Percentiles rank a stretch among this genome's conserved stretches.
Evolutionary conservation across 2,113 vertebrate species (phyloP).

Genomic region (Heptranchias perlo): DNA sequence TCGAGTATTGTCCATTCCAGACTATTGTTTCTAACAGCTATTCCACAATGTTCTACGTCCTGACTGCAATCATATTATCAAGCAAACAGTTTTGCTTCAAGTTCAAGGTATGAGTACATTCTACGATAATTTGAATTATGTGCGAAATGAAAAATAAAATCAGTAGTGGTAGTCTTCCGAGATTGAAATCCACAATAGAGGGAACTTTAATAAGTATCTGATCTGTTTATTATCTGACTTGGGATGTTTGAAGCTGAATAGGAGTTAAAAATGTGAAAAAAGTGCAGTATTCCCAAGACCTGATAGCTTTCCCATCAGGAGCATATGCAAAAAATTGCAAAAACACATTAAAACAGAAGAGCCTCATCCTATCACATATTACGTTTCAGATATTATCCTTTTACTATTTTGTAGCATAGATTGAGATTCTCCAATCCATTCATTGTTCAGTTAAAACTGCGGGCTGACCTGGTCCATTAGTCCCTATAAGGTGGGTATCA

Average conservation of each 20-base stretch:
- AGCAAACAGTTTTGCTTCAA: not conserved
- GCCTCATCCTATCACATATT: not conserved
- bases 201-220: not conserved
- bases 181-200: not conserved
- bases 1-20: not conserved
- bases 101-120: not conserved
- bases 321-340: not conserved
- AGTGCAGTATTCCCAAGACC: not conserved
- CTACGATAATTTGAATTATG: not conserved
- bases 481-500: not conserved
- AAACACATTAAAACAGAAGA: not conserved
- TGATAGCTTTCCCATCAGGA: not conserved
- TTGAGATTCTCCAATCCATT: not conserved
- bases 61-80: not conserved
- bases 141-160: not conserved
- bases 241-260: not conserved
- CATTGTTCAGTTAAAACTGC: not conserved
- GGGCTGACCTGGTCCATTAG: not conserved
- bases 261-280: not conserved
- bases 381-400: not conserved
- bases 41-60: not conserved
- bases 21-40: not conserved
- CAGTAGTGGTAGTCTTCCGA: not conserved
- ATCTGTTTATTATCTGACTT: not conserved
- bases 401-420: not conserved